Conservation (phyloP, 2,888 invertebrate species). For the Onchidella celtica region DNA sequence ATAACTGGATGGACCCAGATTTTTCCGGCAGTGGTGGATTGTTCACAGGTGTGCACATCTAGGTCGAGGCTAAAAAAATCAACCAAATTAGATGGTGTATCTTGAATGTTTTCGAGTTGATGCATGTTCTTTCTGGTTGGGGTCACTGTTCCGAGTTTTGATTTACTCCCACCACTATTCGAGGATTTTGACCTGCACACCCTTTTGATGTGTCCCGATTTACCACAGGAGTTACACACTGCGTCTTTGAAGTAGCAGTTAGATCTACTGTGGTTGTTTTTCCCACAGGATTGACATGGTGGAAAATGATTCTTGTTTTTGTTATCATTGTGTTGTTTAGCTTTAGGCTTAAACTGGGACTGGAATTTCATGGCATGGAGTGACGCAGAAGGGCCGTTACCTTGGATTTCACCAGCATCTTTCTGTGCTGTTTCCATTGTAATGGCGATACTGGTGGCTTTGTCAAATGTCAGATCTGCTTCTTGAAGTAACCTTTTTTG, state of each 20-base stretch:
- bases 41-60: no score
- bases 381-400: background rate
- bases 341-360: background rate
- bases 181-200: conserved; percentile 10
- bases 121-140: no score
- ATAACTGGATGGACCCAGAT: no score
- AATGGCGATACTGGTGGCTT: background rate
- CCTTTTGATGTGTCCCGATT: background rate
- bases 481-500: background rate
- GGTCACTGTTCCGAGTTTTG: no score
- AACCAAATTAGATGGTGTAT: no score
- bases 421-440: background rate
- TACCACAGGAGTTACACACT: background rate
- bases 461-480: background rate
- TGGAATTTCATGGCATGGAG: background rate
- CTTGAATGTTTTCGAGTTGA: no score
- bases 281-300: background rate
- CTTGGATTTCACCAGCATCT: background rate
- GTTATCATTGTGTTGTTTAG: background rate
- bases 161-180: no score
- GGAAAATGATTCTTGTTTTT: background rate
- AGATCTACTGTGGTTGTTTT: background rate
- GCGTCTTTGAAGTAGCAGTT: background rate
- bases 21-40: no score
- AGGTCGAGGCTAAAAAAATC: no score